phyloP scores from a whole-genome alignment of 2,797 vertebrate genomes.

The Gallirallus australis region DNA sequence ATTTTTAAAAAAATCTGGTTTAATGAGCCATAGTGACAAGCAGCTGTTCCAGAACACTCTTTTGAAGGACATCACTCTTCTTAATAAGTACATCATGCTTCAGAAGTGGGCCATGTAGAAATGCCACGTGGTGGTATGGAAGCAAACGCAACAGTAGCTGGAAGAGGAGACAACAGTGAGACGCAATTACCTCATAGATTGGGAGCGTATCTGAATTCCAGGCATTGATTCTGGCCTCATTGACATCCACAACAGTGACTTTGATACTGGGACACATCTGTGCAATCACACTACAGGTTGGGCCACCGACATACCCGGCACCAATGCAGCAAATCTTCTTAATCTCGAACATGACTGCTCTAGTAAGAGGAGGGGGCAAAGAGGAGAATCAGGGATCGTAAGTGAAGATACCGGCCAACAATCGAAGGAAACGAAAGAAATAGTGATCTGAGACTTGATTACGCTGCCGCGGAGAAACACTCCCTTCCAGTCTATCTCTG shows the following conservation, averaged over 20 bases:
- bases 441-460: background rate
- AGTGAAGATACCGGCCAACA: background rate
- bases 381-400: background rate
- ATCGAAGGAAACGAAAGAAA: background rate
- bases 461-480: background rate
- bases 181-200: constrained; percentile 92
- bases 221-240: constrained; percentile 93
- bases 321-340: constrained; percentile 98
- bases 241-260: constrained; percentile 96
- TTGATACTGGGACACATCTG: constrained; percentile 93
- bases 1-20: background rate
- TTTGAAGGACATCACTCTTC: background rate
- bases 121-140: no score
- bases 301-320: constrained; percentile 96
- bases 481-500: background rate
- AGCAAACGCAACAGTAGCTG: background rate
- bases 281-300: constrained; percentile 97
- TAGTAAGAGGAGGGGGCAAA: background rate
- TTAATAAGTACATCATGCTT: background rate
- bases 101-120: background rate
- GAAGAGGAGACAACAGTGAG: background rate
- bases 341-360: constrained; percentile 91
- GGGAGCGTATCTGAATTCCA: constrained; percentile 97
- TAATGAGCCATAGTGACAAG: background rate
- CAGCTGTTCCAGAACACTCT: background rate